Percentiles rank a stretch among this genome's conserved stretches.
Conservation (phyloP, 2,113 vertebrate genomes). For the Cottus gobio region DNA sequence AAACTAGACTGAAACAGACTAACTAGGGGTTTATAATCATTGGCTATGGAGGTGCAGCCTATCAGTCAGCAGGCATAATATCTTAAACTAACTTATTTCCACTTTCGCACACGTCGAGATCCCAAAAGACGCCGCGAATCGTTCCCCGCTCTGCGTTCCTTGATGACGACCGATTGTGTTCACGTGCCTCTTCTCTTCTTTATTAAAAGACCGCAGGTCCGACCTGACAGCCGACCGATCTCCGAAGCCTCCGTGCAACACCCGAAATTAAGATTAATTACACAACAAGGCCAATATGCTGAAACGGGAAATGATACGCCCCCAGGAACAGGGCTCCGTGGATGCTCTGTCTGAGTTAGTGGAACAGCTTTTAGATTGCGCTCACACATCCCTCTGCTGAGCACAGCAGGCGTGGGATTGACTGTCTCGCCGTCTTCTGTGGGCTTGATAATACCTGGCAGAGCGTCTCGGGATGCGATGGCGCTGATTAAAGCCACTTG, state of each 20-base stretch:
- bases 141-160: conserved; percentile 21
- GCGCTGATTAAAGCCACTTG: conserved; percentile 59
- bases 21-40: conserved; percentile 33
- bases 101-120: conserved; percentile 20
- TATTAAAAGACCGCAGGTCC: conserved; percentile 54
- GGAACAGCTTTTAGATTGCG: conserved; percentile 66
- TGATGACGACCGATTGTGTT: conserved; percentile 40
- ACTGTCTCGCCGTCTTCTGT: conserved; percentile 26
- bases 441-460: conserved; percentile 39
- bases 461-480: conserved; percentile 41
- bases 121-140: conserved; percentile 36
- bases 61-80: conserved; percentile 23
- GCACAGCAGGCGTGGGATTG: conserved; percentile 60
- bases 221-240: conserved; percentile 47
- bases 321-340: conserved; percentile 42
- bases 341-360: conserved; percentile 72
- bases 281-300: conserved; percentile 63
- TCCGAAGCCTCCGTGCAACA: conserved; percentile 41
- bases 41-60: conserved; percentile 17
- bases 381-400: conserved; percentile 61
- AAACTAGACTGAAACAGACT: conserved; percentile 30
- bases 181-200: conserved; percentile 40
- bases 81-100: conserved; percentile 36
- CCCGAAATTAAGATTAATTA: conserved; percentile 79
- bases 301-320: conserved; percentile 72